Base-by-base conservation (phyloP, 2,888 invertebrate species). In the Drosophila mettleri region DNA sequence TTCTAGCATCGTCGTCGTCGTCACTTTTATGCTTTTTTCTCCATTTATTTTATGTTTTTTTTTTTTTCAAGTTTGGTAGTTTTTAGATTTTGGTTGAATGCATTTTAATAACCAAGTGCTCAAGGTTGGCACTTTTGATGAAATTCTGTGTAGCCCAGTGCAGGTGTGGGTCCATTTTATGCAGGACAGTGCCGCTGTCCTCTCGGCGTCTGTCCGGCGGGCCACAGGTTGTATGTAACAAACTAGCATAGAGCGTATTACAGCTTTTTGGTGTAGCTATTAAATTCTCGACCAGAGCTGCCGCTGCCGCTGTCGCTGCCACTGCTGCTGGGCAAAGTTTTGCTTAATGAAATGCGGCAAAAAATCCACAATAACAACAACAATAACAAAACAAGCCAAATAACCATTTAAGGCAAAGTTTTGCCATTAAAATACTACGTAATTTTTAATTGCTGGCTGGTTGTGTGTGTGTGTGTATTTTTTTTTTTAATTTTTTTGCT, bases 321-420 rank as follows among this genome's bases (percentile, higher is more conserved):
- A 43, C 41, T 69, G 69, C 34, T 58, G 82, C 62, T 78, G 73
- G 88, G 69, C 31, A 86, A 89, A 84, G 80, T 89, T 84, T 84
- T 82, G 83, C 88, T 89, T 84, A 88, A 84, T 89, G 89, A 83
- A 83, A 83, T 89, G 83, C 89, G 89, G 83, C 82, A 85, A 74
- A 88, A 66, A 72, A 54, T 48, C 45, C 53, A 73, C 51, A 76
- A 61, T 3, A 66, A 60, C 49, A 65, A 65, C 52, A 65, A 65
- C 70, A 39, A 8, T 14, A 62, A 63, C 69, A 48, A 55, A 61
- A 81, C 73, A 61, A 78, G 69, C 62, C 66, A 74, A 74, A 80
- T 81, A 84, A 70, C 70, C 85, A 74, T 78, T 85, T 87, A 83
- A 87, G 88, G 89, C 61, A 69, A 83, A 83, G 86, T 83, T 83